A percentile compares a stretch with the other conserved stretches of the same genome.
Evolutionary conservation across 2,113 vertebrate genomes (phyloP).

Genomic region (Donacobius atricapilla): DNA sequence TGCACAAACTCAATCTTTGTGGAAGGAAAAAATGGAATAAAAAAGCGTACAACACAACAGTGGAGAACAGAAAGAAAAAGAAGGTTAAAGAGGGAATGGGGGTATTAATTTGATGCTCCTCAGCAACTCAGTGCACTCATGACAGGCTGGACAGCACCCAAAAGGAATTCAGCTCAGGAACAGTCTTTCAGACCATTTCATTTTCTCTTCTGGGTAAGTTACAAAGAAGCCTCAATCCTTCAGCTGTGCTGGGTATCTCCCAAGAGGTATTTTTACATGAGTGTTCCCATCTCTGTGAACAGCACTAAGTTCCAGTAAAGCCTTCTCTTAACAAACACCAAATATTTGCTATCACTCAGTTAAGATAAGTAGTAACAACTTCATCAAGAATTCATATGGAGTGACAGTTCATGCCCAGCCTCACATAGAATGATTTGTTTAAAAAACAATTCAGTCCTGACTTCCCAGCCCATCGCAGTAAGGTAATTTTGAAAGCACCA

Average conservation of each 20-base stretch:
- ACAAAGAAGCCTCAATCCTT: not conserved
- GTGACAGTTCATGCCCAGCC: not conserved
- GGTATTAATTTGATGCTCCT: not conserved
- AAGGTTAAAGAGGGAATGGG: not conserved
- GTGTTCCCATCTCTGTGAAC: not conserved
- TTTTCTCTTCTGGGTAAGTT: not conserved
- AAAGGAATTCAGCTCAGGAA: not conserved
- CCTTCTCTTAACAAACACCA: not conserved
- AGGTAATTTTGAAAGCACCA: not conserved
- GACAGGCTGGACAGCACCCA: not conserved
- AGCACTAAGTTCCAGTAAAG: not conserved
- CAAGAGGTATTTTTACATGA: not conserved
- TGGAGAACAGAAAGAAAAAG: not conserved
- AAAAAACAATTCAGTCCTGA: not conserved
- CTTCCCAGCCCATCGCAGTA: not conserved
- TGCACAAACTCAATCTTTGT: not conserved
- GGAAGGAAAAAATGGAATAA: not conserved
- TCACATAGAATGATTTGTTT: not conserved
- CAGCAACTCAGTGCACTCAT: not conserved
- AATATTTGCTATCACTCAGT: not conserved
- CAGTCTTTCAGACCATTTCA: not conserved
- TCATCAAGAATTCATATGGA: not conserved
- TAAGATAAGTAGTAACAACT: not conserved
- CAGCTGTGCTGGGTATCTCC: not conserved
- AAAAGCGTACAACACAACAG: not conserved